Percentiles rank a stretch among this genome's conserved stretches.
phyloP scores from a whole-genome alignment of 2,888 invertebrate species.

The Drosophila cracens region DNA sequence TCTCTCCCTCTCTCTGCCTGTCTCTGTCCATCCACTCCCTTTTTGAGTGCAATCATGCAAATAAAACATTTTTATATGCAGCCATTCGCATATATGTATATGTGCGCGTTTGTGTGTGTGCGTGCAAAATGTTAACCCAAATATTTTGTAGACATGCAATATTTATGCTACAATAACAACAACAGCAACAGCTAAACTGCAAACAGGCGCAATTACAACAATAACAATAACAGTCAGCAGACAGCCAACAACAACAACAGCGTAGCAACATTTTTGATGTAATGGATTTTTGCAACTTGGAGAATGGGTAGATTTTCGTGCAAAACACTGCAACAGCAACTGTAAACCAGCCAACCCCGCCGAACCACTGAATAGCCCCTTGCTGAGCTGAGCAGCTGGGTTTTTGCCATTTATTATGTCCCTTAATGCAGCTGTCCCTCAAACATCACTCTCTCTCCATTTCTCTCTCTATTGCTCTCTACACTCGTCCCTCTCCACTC shows the following conservation, averaged over 20 bases:
- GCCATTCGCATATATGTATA: neutral
- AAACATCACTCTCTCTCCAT: constrained; percentile 2
- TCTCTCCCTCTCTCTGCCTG: constrained; percentile 2
- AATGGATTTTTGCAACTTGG: constrained; percentile 57
- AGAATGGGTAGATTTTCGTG: constrained; percentile 28
- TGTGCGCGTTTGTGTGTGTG: constrained; percentile 31
- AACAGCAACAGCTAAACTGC: constrained; percentile 39
- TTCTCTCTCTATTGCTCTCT: neutral
- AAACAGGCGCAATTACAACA: constrained; percentile 54
- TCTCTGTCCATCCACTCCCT: constrained; percentile 15
- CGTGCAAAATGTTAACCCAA: constrained; percentile 77
- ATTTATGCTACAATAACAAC: constrained; percentile 62
- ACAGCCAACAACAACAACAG: constrained; percentile 35
- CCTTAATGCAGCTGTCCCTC: constrained; percentile 64
- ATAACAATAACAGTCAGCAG: constrained; percentile 53
- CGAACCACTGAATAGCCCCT: constrained; percentile 31
- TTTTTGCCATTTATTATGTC: constrained; percentile 37
- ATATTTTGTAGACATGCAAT: constrained; percentile 80
- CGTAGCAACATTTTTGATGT: constrained; percentile 42
- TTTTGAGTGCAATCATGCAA: constrained; percentile 76
- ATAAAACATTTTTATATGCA: constrained; percentile 65
- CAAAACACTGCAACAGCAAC: constrained; percentile 36
- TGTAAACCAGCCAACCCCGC: constrained; percentile 37
- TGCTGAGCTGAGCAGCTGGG: constrained; percentile 43
- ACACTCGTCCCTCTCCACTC: neutral